Percentiles rank a stretch among this genome's conserved stretches.
Conservation (phyloP, 2,113 vertebrate species). For the Oryctolagus cuniculus region mOryCun1.1 NC_091444.1:54788501-54789000, state of each 20-base stretch:
- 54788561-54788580: too few species aligned
- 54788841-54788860: background rate
- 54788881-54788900: slow-evolving; percentile 13
- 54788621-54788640: background rate
- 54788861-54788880: background rate
- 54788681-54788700: background rate
- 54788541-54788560: background rate
- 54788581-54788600: background rate
- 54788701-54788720: background rate
- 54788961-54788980: background rate
- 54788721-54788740: background rate
- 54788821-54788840: slow-evolving; percentile 37
- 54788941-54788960: background rate
- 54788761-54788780: background rate
- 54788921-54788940: background rate
- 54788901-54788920: background rate
- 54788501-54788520: too few species aligned
- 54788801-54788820: background rate
- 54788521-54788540: background rate
- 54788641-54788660: background rate
- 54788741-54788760: background rate
- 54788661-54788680: background rate
- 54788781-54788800: background rate
- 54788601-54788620: background rate
- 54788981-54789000: slow-evolving; percentile 10